Base-by-base conservation (phyloP, 1,140 invertebrate species). In the Prorops nasuta region DNA sequence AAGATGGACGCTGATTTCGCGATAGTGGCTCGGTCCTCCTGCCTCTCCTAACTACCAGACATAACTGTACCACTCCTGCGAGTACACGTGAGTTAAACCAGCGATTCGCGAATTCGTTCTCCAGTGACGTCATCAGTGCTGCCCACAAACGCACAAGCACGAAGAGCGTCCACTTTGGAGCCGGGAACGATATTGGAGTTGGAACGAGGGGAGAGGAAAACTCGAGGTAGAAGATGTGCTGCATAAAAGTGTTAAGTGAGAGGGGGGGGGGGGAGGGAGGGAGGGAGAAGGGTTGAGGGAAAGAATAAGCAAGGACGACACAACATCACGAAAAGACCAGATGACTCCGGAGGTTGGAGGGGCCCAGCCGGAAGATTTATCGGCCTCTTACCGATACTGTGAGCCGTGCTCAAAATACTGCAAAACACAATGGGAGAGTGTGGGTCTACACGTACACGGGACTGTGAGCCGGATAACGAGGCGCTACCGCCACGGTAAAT, bases 381-480 rank as follows among this genome's bases (percentile, higher is more conserved):
- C 68, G 66, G 65, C 51, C 64, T 67, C 63, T 66, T 62, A 62
- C 67, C 63, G 71, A 72, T 73, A 72, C 69, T 60, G n/a, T n/a
- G 58, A 64, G 63, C 65, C 64, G 67, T 64, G 64, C 67, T 71
- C 71, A 70, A 72, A 74, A 73, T 72, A 63, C 68, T 71, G 71
- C 67, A 65, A 71, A 73, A 69, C 67, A 72, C 62, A 51, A 38
- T 42, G 61, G 15, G 18, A 36, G 15, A 41, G 20, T 44, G 22
- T 53, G 46, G 3, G 44, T 28, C 4, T 39, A 3, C 34, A 18
- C n/a, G 28, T 15, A 20, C 18, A 39, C n/a, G 22, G 35, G 19
- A 19, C 28, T 19, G 18, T n/a, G 39, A 55, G 46, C 59, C 60
- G 67, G 71, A 72, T 72, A 73, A 74, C 69, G 71, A 74, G 69